Evolutionary conservation across 2,888 invertebrate genomes (phyloP).

Genomic region (Copidosoma aretas): DNA sequence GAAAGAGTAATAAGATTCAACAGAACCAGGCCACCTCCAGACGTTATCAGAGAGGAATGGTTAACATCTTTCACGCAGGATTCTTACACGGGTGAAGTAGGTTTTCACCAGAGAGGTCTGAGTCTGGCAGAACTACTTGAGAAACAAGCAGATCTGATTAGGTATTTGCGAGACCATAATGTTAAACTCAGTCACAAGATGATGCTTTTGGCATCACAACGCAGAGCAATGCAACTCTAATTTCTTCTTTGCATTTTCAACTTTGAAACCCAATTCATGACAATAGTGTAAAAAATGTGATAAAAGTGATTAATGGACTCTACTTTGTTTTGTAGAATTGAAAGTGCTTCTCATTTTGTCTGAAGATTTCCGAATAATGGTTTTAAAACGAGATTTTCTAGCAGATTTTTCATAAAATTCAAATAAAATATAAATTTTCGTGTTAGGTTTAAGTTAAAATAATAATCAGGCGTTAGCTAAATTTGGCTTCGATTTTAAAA

Average conservation of each 20-base stretch:
- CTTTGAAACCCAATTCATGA: conserved; percentile 35
- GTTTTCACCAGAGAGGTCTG: conserved; percentile 58
- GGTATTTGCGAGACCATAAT: conserved; percentile 73
- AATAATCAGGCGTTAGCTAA: too few species aligned
- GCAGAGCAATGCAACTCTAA: conserved; percentile 31
- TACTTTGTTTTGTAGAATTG: neutral
- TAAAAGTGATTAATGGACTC: conserved; percentile 28
- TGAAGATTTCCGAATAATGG: conserved; percentile 25
- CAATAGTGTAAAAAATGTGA: conserved; percentile 22
- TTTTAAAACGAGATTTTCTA: conserved; percentile 21
- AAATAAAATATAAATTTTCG: conserved; percentile 25
- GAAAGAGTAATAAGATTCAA: conserved; percentile 71
- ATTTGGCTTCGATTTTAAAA: too few species aligned
- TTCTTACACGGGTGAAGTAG: conserved; percentile 65
- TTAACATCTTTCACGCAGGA: conserved; percentile 64
- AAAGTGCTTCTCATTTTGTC: conserved; percentile 16
- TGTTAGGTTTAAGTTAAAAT: too few species aligned
- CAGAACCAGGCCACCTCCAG: conserved; percentile 67
- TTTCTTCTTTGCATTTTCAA: conserved; percentile 20
- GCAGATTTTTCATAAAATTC: conserved; percentile 29
- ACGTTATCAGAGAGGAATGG: conserved; percentile 71
- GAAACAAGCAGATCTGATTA: conserved; percentile 76
- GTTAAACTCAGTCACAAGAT: conserved; percentile 71
- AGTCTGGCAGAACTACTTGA: conserved; percentile 67
- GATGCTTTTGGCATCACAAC: conserved; percentile 61